Conservation (phyloP, 2,797 vertebrate species). For the Pangasius krempfi region DNA sequence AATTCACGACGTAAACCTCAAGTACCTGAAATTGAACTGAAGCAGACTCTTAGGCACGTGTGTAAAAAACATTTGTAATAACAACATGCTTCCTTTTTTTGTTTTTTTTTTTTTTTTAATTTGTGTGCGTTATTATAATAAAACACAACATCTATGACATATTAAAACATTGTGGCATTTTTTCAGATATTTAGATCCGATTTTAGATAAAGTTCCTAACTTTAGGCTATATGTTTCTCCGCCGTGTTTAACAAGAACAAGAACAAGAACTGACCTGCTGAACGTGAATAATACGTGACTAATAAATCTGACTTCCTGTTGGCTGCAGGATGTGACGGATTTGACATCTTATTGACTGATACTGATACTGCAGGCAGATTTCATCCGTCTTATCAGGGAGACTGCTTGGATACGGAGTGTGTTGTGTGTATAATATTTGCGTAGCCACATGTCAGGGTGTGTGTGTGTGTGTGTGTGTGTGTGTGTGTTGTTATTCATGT, state of each 20-base stretch:
- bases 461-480: constrained; percentile 14
- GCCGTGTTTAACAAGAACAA: too few species aligned
- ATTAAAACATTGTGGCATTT: too few species aligned
- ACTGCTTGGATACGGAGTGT: constrained; percentile 1
- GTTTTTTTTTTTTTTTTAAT: too few species aligned
- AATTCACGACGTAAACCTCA: too few species aligned
- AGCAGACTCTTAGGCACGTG: too few species aligned
- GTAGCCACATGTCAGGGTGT: neutral
- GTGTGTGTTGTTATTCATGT: neutral
- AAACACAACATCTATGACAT: too few species aligned
- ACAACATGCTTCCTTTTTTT: too few species aligned
- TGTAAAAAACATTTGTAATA: too few species aligned
- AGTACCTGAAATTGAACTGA: too few species aligned
- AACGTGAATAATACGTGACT: neutral
- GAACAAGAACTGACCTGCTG: neutral
- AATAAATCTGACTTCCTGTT: neutral
- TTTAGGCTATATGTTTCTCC: neutral
- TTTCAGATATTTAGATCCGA: neutral
- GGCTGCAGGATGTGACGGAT: neutral
- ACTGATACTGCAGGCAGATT: neutral
- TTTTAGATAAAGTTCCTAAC: neutral
- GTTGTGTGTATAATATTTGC: constrained; percentile 16
- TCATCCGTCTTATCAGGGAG: neutral
- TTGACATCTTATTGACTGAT: neutral
- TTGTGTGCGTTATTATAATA: too few species aligned